These are phyloP conservation scores for Coregonus ussuriensis DNA, from an alignment of 2,797 vertebrate genomes.

Conservation along the genomic window DNA sequence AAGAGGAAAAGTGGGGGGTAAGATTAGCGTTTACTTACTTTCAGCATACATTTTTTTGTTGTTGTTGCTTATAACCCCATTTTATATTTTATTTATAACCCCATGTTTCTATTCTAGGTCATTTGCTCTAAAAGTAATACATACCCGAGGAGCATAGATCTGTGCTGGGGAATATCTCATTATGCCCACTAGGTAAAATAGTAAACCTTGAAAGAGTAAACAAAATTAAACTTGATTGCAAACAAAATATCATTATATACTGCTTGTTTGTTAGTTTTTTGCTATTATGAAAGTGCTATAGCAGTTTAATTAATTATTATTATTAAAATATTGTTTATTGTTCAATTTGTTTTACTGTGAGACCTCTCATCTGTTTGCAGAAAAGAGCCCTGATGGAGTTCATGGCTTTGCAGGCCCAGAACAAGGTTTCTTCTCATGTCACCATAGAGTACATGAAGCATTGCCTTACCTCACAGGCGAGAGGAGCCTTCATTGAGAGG, in stretches of 20 bases:
- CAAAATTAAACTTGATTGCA: not conserved
- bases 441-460: not conserved
- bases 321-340: not conserved
- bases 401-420: not conserved
- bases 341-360: not conserved
- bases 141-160: not conserved
- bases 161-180: not conserved
- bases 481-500: not conserved
- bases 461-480: not conserved
- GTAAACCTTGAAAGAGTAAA: not conserved
- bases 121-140: not conserved
- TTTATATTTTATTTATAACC: not conserved
- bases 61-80: too few species aligned
- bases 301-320: too few species aligned
- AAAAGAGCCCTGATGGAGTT: not conserved
- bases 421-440: not conserved
- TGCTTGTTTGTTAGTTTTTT: too few species aligned
- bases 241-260: too few species aligned
- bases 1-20: too few species aligned
- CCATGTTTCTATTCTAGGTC: not conserved
- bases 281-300: too few species aligned
- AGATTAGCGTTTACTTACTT: too few species aligned
- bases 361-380: not conserved
- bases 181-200: not conserved
- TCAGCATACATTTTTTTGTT: too few species aligned